Evolutionary conservation across 2,888 invertebrate species (phyloP), one percentile per base, ranked within the genome.

Genomic region (Lydus trimaculatus): DNA sequence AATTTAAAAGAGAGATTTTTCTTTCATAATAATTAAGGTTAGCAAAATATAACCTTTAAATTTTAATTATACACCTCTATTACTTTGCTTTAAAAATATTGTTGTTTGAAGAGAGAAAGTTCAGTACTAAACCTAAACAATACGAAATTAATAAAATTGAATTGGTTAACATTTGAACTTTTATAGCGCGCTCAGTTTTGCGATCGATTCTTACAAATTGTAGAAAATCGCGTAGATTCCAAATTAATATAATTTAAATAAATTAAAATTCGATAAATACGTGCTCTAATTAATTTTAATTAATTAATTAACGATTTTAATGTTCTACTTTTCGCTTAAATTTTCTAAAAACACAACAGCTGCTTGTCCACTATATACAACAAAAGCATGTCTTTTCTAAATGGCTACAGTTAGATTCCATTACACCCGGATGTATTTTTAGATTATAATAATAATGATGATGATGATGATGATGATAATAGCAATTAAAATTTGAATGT

Each of bases 51-150:
- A 48, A 48, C 60, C 36, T 62, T 62, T 62, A 48, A 43, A 36
- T 62, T 48, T 20, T 48, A 20, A 48, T 48, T 48, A 17, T 20
- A 48, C 48, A 17, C 17, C 3, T 20, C n/a, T 20, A 13, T 11
- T 56, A 56, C 13, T 48, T 1, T 20, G 15, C 4, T 43, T n/a
- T 43, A 13, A 1, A n/a, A 25, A 15, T 56, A 56, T 6, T 15
- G n/a, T n/a, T n/a, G n/a, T 11, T 56, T 25, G 15, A 25, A 23
- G 56, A 56, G 56, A 56, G 56, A 56, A 56, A 56, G 56, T 56
- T 56, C n/a, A n/a, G n/a, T 28, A 28, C 28, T 28, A 28, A 31
- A 48, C 9, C n/a, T n/a, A 20, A 48, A 48, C 48, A 48, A 48
- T 48, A 20, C 20, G 20, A 48, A 43, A 9, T 48, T 48, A 48